Conservation (phyloP, 2,888 invertebrate genomes). For the Periphyllus acericola region DNA sequence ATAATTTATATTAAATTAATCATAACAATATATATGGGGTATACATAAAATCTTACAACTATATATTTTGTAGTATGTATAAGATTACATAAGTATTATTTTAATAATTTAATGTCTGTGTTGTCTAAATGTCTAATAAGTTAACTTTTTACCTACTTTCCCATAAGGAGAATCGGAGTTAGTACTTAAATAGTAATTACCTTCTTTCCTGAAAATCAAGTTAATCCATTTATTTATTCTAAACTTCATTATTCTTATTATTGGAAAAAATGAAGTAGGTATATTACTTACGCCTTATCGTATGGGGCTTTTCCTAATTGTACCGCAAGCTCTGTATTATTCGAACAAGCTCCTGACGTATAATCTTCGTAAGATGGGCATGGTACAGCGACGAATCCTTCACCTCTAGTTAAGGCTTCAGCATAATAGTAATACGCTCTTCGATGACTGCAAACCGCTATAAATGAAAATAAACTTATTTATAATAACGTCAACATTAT, state of each 20-base stretch:
- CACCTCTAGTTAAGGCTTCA: slow-evolving; percentile 65
- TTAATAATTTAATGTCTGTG: too few species aligned
- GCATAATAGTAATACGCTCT: slow-evolving; percentile 66
- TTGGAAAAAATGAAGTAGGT: too few species aligned
- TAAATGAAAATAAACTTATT: neutral
- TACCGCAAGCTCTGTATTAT: slow-evolving; percentile 52
- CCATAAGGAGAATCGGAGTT: slow-evolving; percentile 65
- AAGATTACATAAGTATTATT: neutral
- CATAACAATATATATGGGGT: too few species aligned
- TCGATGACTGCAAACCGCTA: slow-evolving; percentile 66
- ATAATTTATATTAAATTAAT: too few species aligned
- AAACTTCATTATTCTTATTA: neutral
- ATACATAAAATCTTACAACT: too few species aligned
- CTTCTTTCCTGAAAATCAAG: slow-evolving; percentile 64
- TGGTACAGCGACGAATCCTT: slow-evolving; percentile 65
- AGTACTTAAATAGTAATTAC: slow-evolving; percentile 65
- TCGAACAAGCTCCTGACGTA: slow-evolving; percentile 62
- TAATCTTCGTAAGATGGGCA: slow-evolving; percentile 64
- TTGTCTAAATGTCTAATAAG: neutral
- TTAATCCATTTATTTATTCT: slow-evolving; percentile 11
- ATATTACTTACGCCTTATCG: slow-evolving; percentile 49
- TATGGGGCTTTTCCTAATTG: slow-evolving; percentile 60
- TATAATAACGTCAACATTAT: neutral
- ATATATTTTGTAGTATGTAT: too few species aligned
- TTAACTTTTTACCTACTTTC: slow-evolving; percentile 57